Conservation (phyloP, 1,140 invertebrate genomes). For the Atta cephalotes region DNA sequence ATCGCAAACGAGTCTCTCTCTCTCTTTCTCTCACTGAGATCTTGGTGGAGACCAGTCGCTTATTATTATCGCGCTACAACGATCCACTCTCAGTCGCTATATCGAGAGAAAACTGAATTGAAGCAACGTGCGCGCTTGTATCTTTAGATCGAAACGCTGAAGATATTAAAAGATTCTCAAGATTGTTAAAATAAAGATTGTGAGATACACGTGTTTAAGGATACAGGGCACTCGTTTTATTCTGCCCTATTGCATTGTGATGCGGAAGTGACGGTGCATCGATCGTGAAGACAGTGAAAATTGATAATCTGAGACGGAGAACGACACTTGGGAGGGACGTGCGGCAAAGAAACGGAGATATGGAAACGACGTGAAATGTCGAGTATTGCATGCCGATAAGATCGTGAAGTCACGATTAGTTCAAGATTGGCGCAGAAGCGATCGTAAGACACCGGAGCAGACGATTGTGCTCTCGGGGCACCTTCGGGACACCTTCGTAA, state of each 20-base stretch:
- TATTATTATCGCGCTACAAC: neutral
- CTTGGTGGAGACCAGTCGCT: constrained; percentile 4
- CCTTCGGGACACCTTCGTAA: too few relatives aligned
- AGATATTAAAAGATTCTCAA: neutral
- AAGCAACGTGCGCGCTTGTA: neutral
- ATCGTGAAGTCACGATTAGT: constrained; percentile 4
- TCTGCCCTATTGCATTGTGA: neutral
- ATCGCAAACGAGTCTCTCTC: constrained; percentile 31
- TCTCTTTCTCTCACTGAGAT: constrained; percentile 6
- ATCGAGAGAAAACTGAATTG: neutral
- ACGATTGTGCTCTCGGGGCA: neutral
- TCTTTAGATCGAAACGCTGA: neutral
- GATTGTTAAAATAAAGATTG: neutral
- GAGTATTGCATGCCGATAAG: constrained; percentile 34
- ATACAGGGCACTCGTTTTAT: neutral
- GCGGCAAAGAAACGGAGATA: constrained; percentile 8
- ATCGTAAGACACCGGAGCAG: neutral
- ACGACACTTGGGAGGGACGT: neutral
- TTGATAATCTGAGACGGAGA: neutral
- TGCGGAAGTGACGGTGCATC: neutral
- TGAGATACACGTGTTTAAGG: too few relatives aligned
- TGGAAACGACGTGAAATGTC: constrained; percentile 4
- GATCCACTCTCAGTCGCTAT: neutral
- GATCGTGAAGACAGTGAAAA: neutral
- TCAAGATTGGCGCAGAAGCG: constrained; percentile 17